Conservation (phyloP, 2,888 invertebrate species). For the Apotomis turbidana region DNA sequence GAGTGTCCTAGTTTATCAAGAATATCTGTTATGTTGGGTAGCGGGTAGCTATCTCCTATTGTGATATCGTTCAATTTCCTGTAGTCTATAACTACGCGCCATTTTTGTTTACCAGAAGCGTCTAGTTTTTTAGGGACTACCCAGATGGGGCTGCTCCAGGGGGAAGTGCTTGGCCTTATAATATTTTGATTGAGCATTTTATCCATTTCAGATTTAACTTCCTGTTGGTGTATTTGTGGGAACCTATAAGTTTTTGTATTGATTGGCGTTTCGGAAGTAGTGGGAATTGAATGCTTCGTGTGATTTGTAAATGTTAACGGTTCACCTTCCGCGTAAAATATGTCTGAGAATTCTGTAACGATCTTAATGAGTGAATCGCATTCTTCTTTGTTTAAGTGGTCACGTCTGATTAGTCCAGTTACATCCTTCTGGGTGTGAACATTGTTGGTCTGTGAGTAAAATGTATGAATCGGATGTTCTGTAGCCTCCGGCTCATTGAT, state of each 20-base stretch:
- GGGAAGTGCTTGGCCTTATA: neutral
- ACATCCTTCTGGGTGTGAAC: neutral
- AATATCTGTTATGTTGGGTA: neutral
- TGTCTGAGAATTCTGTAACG: constrained; percentile 1
- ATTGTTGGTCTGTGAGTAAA: neutral
- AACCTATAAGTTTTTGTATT: neutral
- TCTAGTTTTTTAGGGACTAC: constrained; percentile 6
- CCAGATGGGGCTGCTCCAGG: constrained; percentile 5
- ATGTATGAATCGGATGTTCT: neutral
- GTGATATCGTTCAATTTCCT: neutral
- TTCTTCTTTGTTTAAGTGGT: neutral
- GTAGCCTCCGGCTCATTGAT: too few species aligned
- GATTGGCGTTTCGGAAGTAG: neutral
- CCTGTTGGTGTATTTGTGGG: constrained; percentile 9
- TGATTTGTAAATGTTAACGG: constrained; percentile 2
- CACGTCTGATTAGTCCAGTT: neutral
- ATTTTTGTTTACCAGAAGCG: constrained; percentile 1
- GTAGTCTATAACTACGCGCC: constrained; percentile 6
- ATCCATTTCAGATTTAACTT: neutral
- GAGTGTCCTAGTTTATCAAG: constrained; percentile 4
- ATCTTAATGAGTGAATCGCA: neutral
- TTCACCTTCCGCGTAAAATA: constrained; percentile 7
- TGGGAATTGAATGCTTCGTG: constrained; percentile 3
- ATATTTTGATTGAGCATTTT: constrained; percentile 2
- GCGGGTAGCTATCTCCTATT: constrained; percentile 1